A percentile compares a stretch with the other conserved stretches of the same genome.
phyloP scores from a whole-genome alignment of 2,113 vertebrate genomes.

The Patagioenas fasciata region DNA sequence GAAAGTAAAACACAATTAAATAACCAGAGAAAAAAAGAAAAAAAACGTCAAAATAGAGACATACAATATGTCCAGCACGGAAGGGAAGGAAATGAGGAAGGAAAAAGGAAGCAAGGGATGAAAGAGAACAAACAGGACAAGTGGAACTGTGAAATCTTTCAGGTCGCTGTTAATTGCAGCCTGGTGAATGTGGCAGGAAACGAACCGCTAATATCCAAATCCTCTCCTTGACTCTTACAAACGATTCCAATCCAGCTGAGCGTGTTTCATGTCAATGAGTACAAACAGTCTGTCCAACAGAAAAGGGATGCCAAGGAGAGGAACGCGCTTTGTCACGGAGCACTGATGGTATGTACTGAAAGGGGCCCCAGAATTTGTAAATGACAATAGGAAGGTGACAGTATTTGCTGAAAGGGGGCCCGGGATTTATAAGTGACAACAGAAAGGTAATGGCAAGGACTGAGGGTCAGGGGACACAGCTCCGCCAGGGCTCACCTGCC shows the following conservation, averaged over 20 bases:
- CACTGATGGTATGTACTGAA: not conserved
- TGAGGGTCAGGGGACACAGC: not conserved
- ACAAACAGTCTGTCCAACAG: not conserved
- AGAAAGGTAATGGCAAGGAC: not conserved
- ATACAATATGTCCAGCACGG: not conserved
- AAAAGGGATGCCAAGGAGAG: not conserved
- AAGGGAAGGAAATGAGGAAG: constrained; percentile 25
- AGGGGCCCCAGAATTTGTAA: not conserved
- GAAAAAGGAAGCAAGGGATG: not conserved
- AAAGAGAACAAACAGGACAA: not conserved
- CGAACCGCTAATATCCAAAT: not conserved
- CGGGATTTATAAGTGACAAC: not conserved
- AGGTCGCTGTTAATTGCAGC: not conserved
- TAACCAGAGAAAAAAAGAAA: not conserved
- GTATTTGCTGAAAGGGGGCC: not conserved
- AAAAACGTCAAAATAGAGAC: not conserved
- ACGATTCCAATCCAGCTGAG: not conserved
- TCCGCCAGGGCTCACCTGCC: not conserved
- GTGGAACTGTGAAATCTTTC: not conserved
- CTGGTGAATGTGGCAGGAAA: not conserved
- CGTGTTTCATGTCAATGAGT: not conserved
- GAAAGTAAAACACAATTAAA: not conserved
- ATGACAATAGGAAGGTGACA: not conserved
- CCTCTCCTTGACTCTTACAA: not conserved
- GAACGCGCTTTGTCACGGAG: not conserved